These are phyloP conservation scores for Epinotia bilunana DNA, from an alignment of 2,888 invertebrate species.

Conservation along the genomic window DNA sequence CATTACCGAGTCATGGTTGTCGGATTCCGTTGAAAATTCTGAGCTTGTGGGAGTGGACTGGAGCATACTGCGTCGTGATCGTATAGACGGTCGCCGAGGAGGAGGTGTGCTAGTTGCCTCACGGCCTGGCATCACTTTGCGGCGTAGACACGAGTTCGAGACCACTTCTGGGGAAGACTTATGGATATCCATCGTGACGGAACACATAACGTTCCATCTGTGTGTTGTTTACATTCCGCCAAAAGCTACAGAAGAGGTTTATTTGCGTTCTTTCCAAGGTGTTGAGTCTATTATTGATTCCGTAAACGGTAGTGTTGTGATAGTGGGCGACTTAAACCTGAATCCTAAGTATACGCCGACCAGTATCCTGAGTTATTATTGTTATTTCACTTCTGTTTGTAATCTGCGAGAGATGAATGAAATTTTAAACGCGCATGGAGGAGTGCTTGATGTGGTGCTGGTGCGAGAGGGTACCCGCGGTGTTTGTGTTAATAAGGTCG, in stretches of 20 bases:
- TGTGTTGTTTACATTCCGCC: constrained; percentile 20
- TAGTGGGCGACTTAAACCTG: too few relatives aligned
- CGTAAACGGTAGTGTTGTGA: too few relatives aligned
- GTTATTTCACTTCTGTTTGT: too few relatives aligned
- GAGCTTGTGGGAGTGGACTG: background rate
- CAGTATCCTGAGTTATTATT: too few relatives aligned
- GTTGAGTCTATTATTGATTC: background rate
- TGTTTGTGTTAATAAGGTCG: too few relatives aligned
- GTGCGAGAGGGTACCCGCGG: too few relatives aligned
- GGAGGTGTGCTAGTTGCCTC: constrained; percentile 20
- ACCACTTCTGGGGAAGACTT: constrained; percentile 8
- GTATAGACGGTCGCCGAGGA: background rate
- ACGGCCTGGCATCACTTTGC: background rate
- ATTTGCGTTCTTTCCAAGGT: background rate
- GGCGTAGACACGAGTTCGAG: background rate
- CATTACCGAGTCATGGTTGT: background rate
- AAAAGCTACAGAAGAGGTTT: background rate
- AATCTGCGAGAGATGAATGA: too few relatives aligned
- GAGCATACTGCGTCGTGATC: constrained; percentile 13
- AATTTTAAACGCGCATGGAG: too few relatives aligned
- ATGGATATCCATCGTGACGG: constrained; percentile 1
- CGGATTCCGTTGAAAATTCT: background rate
- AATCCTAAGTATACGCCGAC: too few relatives aligned
- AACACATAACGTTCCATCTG: background rate
- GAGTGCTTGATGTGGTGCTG: too few relatives aligned